phyloP scores from a whole-genome alignment of 92 coral and sea anemone species.

The Pocillopora grandis region DNA sequence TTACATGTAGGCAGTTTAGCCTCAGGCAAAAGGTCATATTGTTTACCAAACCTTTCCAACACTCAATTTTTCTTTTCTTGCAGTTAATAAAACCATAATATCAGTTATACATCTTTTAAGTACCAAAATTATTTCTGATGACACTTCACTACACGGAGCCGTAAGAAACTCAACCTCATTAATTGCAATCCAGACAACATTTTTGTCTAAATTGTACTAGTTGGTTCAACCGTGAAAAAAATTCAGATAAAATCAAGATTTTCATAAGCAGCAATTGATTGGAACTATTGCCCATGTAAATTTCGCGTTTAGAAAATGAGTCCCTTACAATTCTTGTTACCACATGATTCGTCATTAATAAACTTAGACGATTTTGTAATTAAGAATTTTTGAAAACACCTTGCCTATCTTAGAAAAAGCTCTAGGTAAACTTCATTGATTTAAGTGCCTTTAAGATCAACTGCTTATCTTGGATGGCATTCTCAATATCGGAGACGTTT shows the following conservation, averaged over 20 bases:
- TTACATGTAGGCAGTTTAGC: neutral
- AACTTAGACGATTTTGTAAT: neutral
- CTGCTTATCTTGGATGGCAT: conserved; percentile 15
- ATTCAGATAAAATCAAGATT: conserved; percentile 18
- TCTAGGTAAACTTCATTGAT: neutral
- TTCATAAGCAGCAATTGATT: neutral
- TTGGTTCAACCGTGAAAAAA: neutral
- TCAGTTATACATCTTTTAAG: neutral
- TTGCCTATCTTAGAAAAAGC: neutral
- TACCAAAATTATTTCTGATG: neutral
- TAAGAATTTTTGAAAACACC: neutral
- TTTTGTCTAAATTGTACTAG: neutral
- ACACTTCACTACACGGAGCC: neutral
- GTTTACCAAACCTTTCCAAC: neutral
- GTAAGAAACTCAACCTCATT: neutral
- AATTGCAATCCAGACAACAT: neutral
- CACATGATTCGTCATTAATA: neutral
- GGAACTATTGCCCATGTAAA: conserved; percentile 10
- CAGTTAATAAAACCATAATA: conserved; percentile 3
- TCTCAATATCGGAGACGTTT: neutral
- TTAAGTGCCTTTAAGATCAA: neutral
- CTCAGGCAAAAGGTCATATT: neutral
- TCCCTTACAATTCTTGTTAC: neutral
- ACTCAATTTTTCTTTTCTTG: neutral
- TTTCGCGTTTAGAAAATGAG: neutral